A percentile compares a stretch with the other conserved stretches of the same genome.
These are phyloP conservation scores for Alca torda DNA, from an alignment of 2,797 vertebrate species.

Conservation along the genomic window DNA sequence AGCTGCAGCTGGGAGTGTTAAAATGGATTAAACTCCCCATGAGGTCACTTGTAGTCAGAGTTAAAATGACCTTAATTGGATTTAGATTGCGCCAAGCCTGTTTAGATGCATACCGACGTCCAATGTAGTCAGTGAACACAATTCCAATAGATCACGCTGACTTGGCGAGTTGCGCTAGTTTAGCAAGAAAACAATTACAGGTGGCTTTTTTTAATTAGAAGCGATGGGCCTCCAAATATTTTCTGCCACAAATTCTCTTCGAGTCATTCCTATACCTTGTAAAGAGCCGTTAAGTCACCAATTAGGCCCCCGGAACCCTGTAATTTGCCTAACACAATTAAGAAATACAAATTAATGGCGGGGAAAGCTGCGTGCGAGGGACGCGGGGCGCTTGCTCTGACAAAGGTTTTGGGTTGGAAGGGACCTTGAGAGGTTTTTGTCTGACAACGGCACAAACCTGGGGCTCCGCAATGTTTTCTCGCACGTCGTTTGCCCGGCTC, in stretches of 20 bases:
- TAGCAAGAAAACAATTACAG: not conserved
- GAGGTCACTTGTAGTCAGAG: not conserved
- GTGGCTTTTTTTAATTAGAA: not conserved
- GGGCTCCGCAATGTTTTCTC: not conserved
- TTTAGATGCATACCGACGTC: not conserved
- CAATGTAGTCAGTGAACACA: not conserved
- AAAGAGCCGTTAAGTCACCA: not conserved
- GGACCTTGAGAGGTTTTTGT: not conserved
- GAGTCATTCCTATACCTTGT: not conserved
- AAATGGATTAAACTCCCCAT: not conserved
- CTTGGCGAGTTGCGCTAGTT: not conserved
- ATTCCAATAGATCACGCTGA: not conserved
- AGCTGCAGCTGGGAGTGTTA: not conserved
- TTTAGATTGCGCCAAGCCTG: not conserved
- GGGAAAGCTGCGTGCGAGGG: not conserved
- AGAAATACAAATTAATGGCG: not conserved
- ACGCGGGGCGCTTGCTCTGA: not conserved
- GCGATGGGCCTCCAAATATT: not conserved
- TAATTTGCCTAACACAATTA: not conserved
- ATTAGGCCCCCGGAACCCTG: not conserved
- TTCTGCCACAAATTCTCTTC: not conserved
- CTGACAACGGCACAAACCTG: not conserved
- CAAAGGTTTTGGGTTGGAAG: not conserved
- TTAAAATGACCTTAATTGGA: not conserved
- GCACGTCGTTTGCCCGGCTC: accelerated